A percentile compares a stretch with the other conserved stretches of the same genome.
Evolutionary conservation across 2,888 invertebrate species (phyloP).

Genomic region (Metellina segmentata): DNA sequence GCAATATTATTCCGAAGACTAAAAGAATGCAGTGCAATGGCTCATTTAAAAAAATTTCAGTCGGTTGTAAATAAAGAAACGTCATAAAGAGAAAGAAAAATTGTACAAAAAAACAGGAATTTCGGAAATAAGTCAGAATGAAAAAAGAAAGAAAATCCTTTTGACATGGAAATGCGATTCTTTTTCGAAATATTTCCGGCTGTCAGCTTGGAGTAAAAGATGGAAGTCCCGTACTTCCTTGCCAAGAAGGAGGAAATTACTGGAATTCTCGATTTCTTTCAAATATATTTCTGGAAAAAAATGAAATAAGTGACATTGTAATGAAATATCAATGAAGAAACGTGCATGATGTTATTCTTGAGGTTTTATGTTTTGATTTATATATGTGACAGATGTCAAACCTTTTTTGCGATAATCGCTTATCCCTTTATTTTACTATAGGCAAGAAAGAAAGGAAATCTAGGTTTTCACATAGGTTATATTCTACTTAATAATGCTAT

Average conservation of each 20-base stretch:
- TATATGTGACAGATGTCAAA: background rate
- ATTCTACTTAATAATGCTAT: too few relatives aligned
- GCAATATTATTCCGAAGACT: background rate
- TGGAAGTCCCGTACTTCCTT: background rate
- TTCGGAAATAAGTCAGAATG: background rate
- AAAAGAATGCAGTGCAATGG: background rate
- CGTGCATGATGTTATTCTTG: background rate
- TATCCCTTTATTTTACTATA: too few relatives aligned
- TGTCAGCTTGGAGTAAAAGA: background rate
- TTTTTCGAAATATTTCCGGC: background rate
- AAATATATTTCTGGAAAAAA: background rate
- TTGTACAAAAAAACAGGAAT: background rate
- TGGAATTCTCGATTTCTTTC: background rate
- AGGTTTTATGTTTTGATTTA: background rate
- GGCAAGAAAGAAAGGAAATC: too few relatives aligned
- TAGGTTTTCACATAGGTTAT: too few relatives aligned
- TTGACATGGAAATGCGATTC: slow-evolving; percentile 14
- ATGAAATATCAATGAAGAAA: background rate
- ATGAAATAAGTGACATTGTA: background rate
- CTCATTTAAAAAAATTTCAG: background rate
- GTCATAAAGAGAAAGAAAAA: background rate
- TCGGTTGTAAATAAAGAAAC: background rate
- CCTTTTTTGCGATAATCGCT: too few relatives aligned
- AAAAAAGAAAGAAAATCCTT: slow-evolving; percentile 21
- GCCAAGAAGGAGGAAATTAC: background rate